These are phyloP conservation scores for Trissoscelio sp. DNA, from an alignment of 2,888 invertebrate species.

Conservation along the genomic window DNA sequence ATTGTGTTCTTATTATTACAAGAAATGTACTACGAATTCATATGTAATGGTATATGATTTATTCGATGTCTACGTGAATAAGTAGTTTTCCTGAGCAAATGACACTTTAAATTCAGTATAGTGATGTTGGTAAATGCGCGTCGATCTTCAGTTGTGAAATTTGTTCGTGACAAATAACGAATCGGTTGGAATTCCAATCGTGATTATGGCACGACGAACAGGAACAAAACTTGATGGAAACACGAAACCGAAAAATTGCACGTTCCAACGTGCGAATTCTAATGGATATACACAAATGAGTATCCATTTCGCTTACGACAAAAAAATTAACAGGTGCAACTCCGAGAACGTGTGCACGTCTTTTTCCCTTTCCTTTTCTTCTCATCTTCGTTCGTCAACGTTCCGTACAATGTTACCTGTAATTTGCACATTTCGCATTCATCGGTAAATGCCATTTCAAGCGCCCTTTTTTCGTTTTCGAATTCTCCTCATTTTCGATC, in stretches of 20 bases:
- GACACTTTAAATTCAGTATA: conserved; percentile 17
- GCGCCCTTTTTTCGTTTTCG: conserved; percentile 20
- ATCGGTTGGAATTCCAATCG: conserved; percentile 27
- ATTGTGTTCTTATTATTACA: too few relatives aligned
- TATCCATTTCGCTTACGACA: conserved; percentile 48
- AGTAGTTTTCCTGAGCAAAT: conserved; percentile 11
- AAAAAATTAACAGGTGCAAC: conserved; percentile 61
- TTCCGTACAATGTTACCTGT: conserved; percentile 51
- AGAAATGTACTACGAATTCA: too few relatives aligned
- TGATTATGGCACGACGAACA: conserved; percentile 5
- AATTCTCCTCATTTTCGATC: conserved; percentile 23
- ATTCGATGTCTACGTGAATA: too few relatives aligned
- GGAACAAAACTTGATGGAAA: conserved; percentile 21
- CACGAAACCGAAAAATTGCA: conserved; percentile 63
- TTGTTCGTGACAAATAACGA: conserved; percentile 43
- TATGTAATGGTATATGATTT: too few relatives aligned
- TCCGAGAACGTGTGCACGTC: conserved; percentile 30
- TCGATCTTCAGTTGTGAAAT: conserved; percentile 4
- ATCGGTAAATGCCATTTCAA: conserved; percentile 20
- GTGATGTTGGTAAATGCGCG: background rate
- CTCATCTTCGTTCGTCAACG: conserved; percentile 10
- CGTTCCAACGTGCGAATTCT: conserved; percentile 40
- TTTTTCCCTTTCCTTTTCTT: conserved; percentile 10
- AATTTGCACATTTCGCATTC: conserved; percentile 53
- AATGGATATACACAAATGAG: conserved; percentile 59